Base-by-base conservation (phyloP, 2,888 invertebrate species). In the Galerucella calmariensis region DNA sequence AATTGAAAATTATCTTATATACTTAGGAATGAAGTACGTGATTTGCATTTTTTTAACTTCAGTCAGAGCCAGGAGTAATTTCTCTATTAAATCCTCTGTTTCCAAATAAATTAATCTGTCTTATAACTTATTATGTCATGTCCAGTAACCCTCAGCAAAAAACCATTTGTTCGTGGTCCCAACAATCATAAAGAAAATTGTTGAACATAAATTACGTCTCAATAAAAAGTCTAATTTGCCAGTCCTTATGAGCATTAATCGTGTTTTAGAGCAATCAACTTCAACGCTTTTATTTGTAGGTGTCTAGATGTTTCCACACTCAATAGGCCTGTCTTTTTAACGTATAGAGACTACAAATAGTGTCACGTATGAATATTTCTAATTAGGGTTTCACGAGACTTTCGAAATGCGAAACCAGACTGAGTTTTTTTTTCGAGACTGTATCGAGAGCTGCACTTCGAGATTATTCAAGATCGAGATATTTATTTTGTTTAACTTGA, bases 171-270 rank as follows among this genome's bases (percentile, higher is more conserved):
- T 71, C 56, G 41, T 20, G 65, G 53, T 65, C 65, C 65, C 71
- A 41, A 65, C 71, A 65, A 71, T 71, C 65, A 71, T 71, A 71
- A 71, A 71, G 63, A 65, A 63, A 71, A 71, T 71, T 71, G 71
- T 71, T 56, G 63, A 71, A 65, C 71, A 71, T 71, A 71, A 71
- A 71, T 71, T 71, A 71, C n/a, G 71, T 56, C 65, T 63, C 41
- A 70, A 71, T 71, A 71, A 71, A 71, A 65, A 71, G 56, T 65
- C 56, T 71, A 71, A 71, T 71, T 71, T 71, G 63, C 71, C 71
- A 71, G 71, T 61, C 41, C 69, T 71, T 65, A 71, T 65, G 63
- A 71, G 71, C 65, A 71, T 16, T 56, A 71, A 65, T 65, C 71
- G 71, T 65, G 65, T 71, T 71, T 71, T 71, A 71, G 65, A 65